These are phyloP conservation scores for Conus canariensis DNA, from an alignment of 2,888 invertebrate species.

Conservation along the genomic window DNA sequence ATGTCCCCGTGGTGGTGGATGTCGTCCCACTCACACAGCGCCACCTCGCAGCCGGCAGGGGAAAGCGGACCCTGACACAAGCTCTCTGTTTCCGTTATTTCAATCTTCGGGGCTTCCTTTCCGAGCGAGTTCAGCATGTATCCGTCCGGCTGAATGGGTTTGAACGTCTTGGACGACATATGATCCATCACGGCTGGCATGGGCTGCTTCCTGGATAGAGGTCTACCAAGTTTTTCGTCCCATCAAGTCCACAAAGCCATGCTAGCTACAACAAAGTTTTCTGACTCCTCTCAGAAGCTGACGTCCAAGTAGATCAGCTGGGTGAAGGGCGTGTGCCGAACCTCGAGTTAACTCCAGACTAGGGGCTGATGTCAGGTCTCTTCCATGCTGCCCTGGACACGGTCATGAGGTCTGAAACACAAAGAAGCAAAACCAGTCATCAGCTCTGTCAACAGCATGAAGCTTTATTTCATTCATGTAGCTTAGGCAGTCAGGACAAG, in stretches of 20 bases:
- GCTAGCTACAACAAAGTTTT: background rate
- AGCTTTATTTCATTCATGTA: too few relatives aligned
- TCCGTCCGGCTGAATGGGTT: constrained; percentile 20
- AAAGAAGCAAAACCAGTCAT: background rate
- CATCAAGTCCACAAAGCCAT: background rate
- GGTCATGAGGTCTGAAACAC: background rate
- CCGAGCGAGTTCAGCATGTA: background rate
- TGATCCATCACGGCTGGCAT: background rate
- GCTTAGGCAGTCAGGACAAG: too few relatives aligned
- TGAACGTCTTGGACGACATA: constrained; percentile 3
- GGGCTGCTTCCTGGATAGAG: background rate
- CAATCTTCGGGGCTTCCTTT: constrained; percentile 23
- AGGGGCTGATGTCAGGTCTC: background rate
- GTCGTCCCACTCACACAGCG: background rate
- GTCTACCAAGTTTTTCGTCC: background rate
- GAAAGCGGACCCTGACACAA: constrained; percentile 4
- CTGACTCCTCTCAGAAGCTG: too few relatives aligned
- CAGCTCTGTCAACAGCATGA: too few relatives aligned
- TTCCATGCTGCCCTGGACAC: background rate
- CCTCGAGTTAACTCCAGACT: background rate
- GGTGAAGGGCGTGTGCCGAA: too few relatives aligned
- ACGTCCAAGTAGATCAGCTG: background rate
- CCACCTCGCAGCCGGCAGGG: constrained; percentile 8
- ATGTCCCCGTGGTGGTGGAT: background rate
- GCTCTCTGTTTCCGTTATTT: constrained; percentile 19